These are phyloP conservation scores for Yponomeuta malinellus DNA, from an alignment of 2,888 invertebrate genomes.

Conservation along the genomic window DNA sequence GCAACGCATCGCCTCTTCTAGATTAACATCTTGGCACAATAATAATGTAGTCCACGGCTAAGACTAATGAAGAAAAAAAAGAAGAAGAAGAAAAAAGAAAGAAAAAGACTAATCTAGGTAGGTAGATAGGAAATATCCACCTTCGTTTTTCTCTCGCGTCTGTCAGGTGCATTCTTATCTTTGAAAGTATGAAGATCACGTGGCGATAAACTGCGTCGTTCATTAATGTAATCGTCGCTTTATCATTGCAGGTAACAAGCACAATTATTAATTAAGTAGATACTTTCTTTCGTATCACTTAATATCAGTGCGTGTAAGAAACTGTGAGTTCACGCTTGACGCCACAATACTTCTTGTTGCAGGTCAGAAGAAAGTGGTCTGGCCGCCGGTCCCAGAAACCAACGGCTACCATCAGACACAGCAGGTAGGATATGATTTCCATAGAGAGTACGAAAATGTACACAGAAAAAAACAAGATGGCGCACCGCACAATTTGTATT, in stretches of 20 bases:
- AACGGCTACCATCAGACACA: constrained; percentile 75
- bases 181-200: constrained; percentile 12
- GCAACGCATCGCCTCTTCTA: constrained; percentile 33
- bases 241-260: neutral
- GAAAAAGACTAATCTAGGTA: neutral
- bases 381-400: constrained; percentile 87
- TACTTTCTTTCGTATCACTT: constrained; percentile 3
- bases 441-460: constrained; percentile 8
- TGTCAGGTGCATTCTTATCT: neutral
- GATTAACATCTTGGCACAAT: constrained; percentile 3
- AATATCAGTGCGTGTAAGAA: neutral
- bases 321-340: neutral
- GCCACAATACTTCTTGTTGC: constrained; percentile 44
- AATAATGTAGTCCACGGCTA: neutral
- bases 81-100: too few species aligned
- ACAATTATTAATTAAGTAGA: neutral
- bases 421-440: constrained; percentile 69
- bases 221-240: constrained; percentile 8
- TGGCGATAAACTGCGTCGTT: constrained; percentile 6
- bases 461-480: neutral
- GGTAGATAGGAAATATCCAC: neutral
- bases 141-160: neutral
- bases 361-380: constrained; percentile 91
- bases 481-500: constrained; percentile 18
- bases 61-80: neutral